Evolutionary conservation across 2,888 invertebrate genomes (phyloP).

Genomic region (Amblyjoppa fuscipennis): DNA sequence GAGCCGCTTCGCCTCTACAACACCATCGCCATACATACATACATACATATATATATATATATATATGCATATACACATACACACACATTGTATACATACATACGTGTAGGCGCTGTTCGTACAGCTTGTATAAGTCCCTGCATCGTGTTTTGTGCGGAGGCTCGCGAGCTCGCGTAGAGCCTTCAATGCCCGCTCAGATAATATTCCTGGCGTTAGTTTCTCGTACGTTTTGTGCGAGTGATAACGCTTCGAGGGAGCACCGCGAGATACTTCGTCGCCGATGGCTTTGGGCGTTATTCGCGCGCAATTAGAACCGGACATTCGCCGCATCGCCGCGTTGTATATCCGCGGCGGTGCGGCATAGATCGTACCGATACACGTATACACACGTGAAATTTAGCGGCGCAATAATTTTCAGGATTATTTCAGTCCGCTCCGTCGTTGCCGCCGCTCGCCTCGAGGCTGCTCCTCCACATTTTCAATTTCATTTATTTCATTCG

Average conservation of each 20-base stretch:
- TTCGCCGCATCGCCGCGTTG: conserved; percentile 42
- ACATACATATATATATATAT: background rate
- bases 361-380: conserved; percentile 26
- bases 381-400: conserved; percentile 56
- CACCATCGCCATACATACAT: conserved; percentile 22
- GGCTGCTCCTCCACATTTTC: conserved; percentile 40
- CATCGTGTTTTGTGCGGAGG: conserved; percentile 6
- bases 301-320: conserved; percentile 65
- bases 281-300: conserved; percentile 65
- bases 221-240: conserved; percentile 25
- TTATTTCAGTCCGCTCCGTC: conserved; percentile 27
- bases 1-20: conserved; percentile 29
- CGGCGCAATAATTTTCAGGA: conserved; percentile 55
- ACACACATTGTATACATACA: background rate
- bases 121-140: conserved; percentile 6
- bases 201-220: conserved; percentile 52
- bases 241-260: conserved; percentile 9
- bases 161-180: conserved; percentile 32
- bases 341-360: background rate
- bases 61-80: background rate
- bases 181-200: conserved; percentile 56
- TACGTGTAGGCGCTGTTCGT: background rate
- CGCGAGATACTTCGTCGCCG: conserved; percentile 42
- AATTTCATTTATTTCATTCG: conserved; percentile 63
- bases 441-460: background rate